Base-by-base conservation (phyloP, 2,888 invertebrate species). In the Sarcophaga rosellei region DNA sequence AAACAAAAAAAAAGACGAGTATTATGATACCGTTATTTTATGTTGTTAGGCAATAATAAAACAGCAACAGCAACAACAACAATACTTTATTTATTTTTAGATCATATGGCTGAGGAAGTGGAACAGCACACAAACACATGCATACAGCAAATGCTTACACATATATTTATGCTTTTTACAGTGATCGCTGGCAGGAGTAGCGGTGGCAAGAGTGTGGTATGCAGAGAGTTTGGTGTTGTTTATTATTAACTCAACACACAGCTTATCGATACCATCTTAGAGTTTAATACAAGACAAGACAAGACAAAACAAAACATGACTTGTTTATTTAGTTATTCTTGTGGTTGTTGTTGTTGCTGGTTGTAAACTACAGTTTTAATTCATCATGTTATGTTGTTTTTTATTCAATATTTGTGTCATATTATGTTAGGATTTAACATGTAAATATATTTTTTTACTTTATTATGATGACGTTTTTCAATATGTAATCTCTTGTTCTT, bases 11-110 rank as follows among this genome's bases (percentile, higher is more conserved):
- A 35, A 15, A 68, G 15, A 15, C 20, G 66, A 76, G 80, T 65
- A 66, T 83, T 76, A 74, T 77, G 62, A 77, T 83, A 83, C 86
- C 81, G 83, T 86, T 83, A 69, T 84, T 68, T 76, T 72, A 53
- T 62, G 74, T 70, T 84, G 77, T 86, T 84, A 72, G 84, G 84
- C 84, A 86, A 81, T 69, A 20, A 72, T 8, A 35, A 57, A 44
- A 66, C 70, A 78, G 72, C 63, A 70, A 72, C 74, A 11, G 74
- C 63, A 70, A 45, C 45, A 76, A 68, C 8, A 35, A 10, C 35
- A 35, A 35, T 4, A 53, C 5, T 17, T 15, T 53, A 53, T 17
- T 53, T 53, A 17, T 83, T 83, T 65, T 21, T 84, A 66, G 78
- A 84, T 66, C 84, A 84, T 78, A 70, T 72, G 81, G 74, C 77